Base-by-base conservation (phyloP, 2,888 invertebrate genomes). In the Azorinus chamasolen region DNA sequence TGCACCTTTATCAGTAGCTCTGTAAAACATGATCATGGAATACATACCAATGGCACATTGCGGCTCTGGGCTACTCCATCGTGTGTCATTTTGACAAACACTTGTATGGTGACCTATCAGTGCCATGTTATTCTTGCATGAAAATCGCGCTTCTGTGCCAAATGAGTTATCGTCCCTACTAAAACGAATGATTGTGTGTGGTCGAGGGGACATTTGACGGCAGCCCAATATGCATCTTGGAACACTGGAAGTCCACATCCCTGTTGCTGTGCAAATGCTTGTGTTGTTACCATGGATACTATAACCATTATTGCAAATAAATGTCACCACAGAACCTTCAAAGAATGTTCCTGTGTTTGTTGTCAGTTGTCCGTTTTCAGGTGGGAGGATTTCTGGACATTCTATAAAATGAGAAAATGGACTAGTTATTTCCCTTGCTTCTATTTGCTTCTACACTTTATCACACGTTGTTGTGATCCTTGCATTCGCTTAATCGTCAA, bases 241-340 rank as follows among this genome's bases (percentile, higher is more conserved):
- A 16, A 14, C 8, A 16, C 25, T 3, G 24, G 14, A 22, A 18
- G 43, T 57, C 57, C 57, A 57, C 8, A 24, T 41, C 24, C 57
- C 57, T 22, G 41, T 5, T 6, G 14, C 22, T 8, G 14, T 16
- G 25, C 57, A 57, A 24, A 20, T 37, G 10, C 37, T 46, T 16
- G 46, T 45, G 41, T 24, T 18, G 22, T 54, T 61, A 43, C 74
- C 74, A 46, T 37, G n/a, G 18, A 74, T 24, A 41, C 45, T 50
- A 39, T 45, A 53, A 12, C 68, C 68, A 18, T 18, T 3, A 1
- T 32, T 41, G 45, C 74, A 74, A 18, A 53, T 43, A 37, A 75
- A 64, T 22, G 48, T 41, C n/a, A 58, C 53, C 5, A 59, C 59
- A 39, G 64, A 53, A n/a, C 75, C 74, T 37, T 68, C 53, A 45